Percentiles rank a stretch among this genome's conserved stretches.
These are phyloP conservation scores for Cyphomyrmex costatus DNA, from an alignment of 1,140 invertebrate genomes.

Conservation along the genomic window DNA sequence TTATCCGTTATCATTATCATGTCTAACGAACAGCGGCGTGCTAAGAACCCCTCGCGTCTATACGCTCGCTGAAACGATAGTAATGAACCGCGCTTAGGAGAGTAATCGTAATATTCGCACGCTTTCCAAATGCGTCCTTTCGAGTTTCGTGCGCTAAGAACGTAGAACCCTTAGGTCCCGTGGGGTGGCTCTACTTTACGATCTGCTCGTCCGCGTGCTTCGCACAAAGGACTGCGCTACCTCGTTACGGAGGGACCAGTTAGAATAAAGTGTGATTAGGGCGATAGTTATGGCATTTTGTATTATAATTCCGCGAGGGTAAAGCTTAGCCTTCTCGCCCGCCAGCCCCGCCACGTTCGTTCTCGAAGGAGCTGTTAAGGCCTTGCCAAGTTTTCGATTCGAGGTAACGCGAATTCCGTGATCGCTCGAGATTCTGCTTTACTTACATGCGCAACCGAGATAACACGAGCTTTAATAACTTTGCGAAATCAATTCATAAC, in stretches of 20 bases:
- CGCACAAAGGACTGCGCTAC: constrained; percentile 80
- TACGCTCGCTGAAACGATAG: constrained; percentile 70
- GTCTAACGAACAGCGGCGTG: constrained; percentile 63
- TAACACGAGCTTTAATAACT: constrained; percentile 28
- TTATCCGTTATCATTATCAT: constrained; percentile 64
- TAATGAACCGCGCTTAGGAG: constrained; percentile 78
- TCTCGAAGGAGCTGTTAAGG: constrained; percentile 82
- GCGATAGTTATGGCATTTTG: constrained; percentile 86
- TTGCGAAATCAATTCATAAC: constrained; percentile 52
- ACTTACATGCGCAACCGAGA: constrained; percentile 53
- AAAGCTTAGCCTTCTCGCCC: constrained; percentile 52
- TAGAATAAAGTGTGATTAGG: constrained; percentile 87
- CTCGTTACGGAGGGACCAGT: constrained; percentile 84
- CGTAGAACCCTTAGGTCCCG: constrained; percentile 73
- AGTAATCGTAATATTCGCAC: constrained; percentile 78
- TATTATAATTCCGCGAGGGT: constrained; percentile 86
- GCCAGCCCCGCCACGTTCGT: constrained; percentile 8
- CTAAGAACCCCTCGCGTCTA: constrained; percentile 69
- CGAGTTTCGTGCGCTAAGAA: constrained; percentile 77
- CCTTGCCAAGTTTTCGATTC: constrained; percentile 81
- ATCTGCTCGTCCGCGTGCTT: constrained; percentile 81
- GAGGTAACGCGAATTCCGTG: constrained; percentile 52
- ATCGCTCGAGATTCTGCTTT: constrained; percentile 57
- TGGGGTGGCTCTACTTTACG: constrained; percentile 85
- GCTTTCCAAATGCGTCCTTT: constrained; percentile 77